phyloP scores from a whole-genome alignment of 2,888 invertebrate genomes.

The Morpho deidamia region DNA sequence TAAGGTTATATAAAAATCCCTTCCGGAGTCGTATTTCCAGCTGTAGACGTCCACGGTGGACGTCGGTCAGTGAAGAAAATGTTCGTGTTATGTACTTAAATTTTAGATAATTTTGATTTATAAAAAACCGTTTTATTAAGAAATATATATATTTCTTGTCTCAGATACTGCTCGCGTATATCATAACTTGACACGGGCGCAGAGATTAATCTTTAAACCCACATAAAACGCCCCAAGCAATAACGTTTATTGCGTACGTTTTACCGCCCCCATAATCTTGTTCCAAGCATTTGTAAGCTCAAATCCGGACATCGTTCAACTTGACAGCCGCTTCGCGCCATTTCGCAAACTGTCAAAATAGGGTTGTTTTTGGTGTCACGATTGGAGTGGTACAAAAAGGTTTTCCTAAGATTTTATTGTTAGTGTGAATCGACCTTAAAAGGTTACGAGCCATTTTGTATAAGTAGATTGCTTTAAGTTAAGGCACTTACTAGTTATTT shows the following conservation, averaged over 20 bases:
- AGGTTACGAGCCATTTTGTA: not conserved
- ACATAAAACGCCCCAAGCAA: conserved; percentile 50
- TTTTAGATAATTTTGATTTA: too few species aligned
- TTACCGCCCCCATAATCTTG: conserved; percentile 55
- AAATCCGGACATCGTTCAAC: conserved; percentile 57
- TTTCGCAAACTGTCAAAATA: conserved; percentile 55
- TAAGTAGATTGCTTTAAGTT: too few species aligned
- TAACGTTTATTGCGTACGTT: conserved; percentile 53
- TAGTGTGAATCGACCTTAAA: not conserved
- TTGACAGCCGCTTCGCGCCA: conserved; percentile 57
- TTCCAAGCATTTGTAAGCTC: conserved; percentile 51
- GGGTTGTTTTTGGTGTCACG: conserved; percentile 43
- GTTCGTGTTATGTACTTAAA: too few species aligned
- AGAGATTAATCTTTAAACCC: conserved; percentile 62
- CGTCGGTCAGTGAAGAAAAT: too few species aligned
- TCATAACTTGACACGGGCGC: conserved; percentile 32
- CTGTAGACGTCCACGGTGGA: too few species aligned
- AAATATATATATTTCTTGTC: not conserved
- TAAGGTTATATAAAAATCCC: too few species aligned
- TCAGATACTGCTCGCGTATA: conserved; percentile 15
- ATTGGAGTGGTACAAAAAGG: conserved; percentile 26
- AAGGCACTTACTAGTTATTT: too few species aligned
- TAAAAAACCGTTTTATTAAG: not conserved
- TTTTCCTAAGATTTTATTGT: conserved; percentile 16
- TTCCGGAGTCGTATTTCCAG: too few species aligned